phyloP scores from a whole-genome alignment of 2,888 invertebrate genomes.

The Aphidius colemani region DNA sequence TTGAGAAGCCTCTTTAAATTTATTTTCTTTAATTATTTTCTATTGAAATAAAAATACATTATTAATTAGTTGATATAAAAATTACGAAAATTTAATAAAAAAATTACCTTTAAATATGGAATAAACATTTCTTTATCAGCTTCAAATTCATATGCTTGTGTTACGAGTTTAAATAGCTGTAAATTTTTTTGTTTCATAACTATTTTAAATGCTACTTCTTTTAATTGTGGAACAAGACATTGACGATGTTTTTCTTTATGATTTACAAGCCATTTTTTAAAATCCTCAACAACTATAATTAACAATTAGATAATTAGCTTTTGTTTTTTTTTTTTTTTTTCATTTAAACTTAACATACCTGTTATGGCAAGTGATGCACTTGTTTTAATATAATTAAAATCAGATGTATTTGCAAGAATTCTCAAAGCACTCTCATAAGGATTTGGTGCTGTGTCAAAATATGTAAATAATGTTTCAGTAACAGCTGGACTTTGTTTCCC shows the following conservation, averaged over 20 bases:
- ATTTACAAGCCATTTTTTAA: constrained; percentile 52
- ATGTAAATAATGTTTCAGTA: constrained; percentile 61
- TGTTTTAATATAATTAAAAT: constrained; percentile 68
- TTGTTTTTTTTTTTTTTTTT: too few species aligned
- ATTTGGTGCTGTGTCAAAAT: constrained; percentile 63
- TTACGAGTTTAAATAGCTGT: constrained; percentile 68
- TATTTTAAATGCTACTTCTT: constrained; percentile 75
- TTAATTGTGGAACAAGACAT: constrained; percentile 64
- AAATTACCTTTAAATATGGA: constrained; percentile 54
- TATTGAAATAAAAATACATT: too few species aligned
- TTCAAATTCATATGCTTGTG: constrained; percentile 68
- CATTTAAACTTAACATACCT: too few species aligned
- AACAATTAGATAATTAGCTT: too few species aligned
- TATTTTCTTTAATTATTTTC: constrained; percentile 64
- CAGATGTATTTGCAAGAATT: constrained; percentile 67
- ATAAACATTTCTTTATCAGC: constrained; percentile 69
- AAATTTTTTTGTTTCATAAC: constrained; percentile 71
- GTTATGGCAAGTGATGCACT: constrained; percentile 67
- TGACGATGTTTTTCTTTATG: constrained; percentile 59
- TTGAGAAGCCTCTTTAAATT: constrained; percentile 78
- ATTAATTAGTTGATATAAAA: too few species aligned
- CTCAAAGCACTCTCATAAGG: constrained; percentile 67
- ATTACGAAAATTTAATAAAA: too few species aligned
- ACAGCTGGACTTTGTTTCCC: constrained; percentile 66
- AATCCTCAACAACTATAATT: constrained; percentile 59